Evolutionary conservation across 1,140 invertebrate genomes (phyloP).

Genomic region (Drosophila pseudoobscura): DNA sequence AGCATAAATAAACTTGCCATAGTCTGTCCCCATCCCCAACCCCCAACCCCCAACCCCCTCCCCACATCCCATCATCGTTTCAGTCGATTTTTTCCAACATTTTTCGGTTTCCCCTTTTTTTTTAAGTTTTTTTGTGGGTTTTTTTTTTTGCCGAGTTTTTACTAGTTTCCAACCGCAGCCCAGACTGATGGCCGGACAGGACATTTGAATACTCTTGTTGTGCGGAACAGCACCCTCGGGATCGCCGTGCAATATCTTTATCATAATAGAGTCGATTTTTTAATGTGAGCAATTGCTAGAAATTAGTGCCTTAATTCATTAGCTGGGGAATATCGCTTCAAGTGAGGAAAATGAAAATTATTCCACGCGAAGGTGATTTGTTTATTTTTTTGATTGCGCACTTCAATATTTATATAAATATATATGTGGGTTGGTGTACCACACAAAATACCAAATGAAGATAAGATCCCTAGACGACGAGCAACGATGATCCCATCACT

Average conservation of each 20-base stretch:
- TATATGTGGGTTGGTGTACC: no score
- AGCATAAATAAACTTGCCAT: slow-evolving; percentile 79
- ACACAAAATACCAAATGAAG: no score
- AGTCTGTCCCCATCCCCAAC: slow-evolving; percentile 45
- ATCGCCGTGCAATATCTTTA: neutral
- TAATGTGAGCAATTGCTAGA: neutral
- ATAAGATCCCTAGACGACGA: no score
- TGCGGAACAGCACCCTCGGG: neutral
- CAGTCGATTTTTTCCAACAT: slow-evolving; percentile 50
- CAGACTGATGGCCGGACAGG: slow-evolving; percentile 4
- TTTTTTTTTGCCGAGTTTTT: slow-evolving; percentile 33
- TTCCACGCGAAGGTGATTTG: no score
- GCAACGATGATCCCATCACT: no score
- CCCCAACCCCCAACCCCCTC: neutral
- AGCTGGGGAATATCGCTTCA: no score
- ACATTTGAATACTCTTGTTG: slow-evolving; percentile 38
- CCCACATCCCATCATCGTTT: slow-evolving; percentile 12
- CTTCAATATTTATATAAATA: no score
- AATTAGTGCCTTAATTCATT: no score
- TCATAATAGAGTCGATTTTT: neutral
- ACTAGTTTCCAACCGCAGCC: slow-evolving; percentile 36
- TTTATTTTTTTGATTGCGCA: no score
- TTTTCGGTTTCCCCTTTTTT: slow-evolving; percentile 8
- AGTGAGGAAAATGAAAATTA: no score
- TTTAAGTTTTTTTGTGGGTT: slow-evolving; percentile 20